A percentile compares a stretch with the other conserved stretches of the same genome.
Conservation (phyloP, 2,113 vertebrate genomes). For the Lophius piscatorius region DNA sequence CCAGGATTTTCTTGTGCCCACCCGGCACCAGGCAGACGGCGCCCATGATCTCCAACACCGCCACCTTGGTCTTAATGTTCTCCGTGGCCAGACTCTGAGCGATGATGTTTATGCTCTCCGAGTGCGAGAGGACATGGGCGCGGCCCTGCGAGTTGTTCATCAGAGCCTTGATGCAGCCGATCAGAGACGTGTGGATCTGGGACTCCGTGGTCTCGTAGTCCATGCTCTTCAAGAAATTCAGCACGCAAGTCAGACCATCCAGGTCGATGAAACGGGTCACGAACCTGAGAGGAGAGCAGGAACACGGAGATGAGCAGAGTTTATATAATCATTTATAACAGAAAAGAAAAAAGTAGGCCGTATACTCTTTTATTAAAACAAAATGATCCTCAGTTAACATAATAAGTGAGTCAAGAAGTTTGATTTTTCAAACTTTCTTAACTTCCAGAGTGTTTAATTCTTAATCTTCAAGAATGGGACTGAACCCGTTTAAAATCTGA, state of each 20-base stretch:
- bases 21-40: conserved; percentile 98
- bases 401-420: too few species aligned
- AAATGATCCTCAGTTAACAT: neutral
- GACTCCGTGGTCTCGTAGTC: conserved; percentile 98
- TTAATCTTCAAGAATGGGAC: too few species aligned
- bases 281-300: conserved; percentile 82
- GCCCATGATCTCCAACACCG: conserved; percentile 98
- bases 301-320: neutral
- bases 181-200: conserved; percentile 98
- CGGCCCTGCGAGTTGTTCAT: conserved; percentile 99
- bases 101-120: conserved; percentile 97
- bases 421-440: too few species aligned
- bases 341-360: too few species aligned
- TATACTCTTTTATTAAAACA: neutral
- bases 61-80: conserved; percentile 98
- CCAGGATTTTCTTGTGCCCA: conserved; percentile 95
- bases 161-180: conserved; percentile 98
- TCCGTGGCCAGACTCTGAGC: conserved; percentile 98
- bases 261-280: conserved; percentile 98
- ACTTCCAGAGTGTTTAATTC: too few species aligned
- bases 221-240: conserved; percentile 98
- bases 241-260: conserved; percentile 95
- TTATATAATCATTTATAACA: too few species aligned
- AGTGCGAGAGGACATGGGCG: conserved; percentile 94
- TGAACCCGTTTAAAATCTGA: too few species aligned